Evolutionary conservation across 2,113 vertebrate genomes (phyloP).

Genomic region (Symphodus melops): DNA sequence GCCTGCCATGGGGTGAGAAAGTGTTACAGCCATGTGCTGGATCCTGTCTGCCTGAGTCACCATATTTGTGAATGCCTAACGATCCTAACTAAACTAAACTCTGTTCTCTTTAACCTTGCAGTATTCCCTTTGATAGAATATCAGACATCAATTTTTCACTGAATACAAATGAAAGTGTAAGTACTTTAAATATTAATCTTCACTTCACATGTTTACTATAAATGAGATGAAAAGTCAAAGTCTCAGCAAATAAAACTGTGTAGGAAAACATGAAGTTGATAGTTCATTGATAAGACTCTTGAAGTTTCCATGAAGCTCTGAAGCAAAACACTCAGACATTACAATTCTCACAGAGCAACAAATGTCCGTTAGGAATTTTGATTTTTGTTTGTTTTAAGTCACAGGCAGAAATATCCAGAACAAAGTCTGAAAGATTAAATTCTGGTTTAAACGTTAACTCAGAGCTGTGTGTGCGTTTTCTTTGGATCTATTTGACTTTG

Average conservation of each 20-base stretch:
- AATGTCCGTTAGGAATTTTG: too few species aligned
- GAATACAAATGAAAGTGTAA: conserved; percentile 99
- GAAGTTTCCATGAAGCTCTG: conserved; percentile 1
- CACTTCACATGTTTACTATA: not conserved
- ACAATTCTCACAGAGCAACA: not conserved
- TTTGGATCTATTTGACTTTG: too few species aligned
- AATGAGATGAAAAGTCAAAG: not conserved
- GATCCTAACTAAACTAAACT: conserved; percentile 72
- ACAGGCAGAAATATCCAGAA: not conserved
- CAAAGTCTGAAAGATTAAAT: not conserved
- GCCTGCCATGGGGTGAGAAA: not conserved
- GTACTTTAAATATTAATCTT: conserved; percentile 79
- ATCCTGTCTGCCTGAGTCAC: conserved; percentile 31
- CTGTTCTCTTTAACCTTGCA: conserved; percentile 84
- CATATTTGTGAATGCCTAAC: conserved; percentile 53
- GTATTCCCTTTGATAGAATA: conserved; percentile 99
- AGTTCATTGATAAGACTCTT: not conserved
- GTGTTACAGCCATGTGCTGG: not conserved
- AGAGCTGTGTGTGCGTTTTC: too few species aligned
- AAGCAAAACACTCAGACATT: not conserved
- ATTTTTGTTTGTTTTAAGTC: not conserved
- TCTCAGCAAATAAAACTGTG: conserved; percentile 1
- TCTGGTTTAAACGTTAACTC: too few species aligned
- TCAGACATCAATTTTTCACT: conserved; percentile 99
- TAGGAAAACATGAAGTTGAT: not conserved